Evolutionary conservation across 2,888 invertebrate species (phyloP).

Genomic region (Deroplatys truncata): DNA sequence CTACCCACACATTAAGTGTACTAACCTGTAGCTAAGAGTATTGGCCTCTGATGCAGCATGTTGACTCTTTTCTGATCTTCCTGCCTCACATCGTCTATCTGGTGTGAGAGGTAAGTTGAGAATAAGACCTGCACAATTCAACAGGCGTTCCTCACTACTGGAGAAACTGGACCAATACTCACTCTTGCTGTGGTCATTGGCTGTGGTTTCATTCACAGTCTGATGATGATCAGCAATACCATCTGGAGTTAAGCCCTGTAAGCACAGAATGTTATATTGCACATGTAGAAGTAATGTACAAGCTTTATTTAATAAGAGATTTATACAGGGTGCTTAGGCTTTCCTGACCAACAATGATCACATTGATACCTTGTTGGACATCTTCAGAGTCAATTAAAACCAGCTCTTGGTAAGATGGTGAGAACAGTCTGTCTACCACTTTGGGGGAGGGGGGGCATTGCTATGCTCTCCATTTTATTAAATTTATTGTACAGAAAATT

Average conservation of each 20-base stretch:
- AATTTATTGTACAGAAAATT: too few relatives aligned
- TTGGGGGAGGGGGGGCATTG: too few relatives aligned
- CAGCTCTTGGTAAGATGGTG: too few relatives aligned
- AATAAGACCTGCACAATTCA: constrained; percentile 69
- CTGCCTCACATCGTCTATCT: constrained; percentile 51
- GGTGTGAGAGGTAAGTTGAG: constrained; percentile 67
- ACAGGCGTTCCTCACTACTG: constrained; percentile 70
- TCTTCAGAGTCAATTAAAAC: too few relatives aligned
- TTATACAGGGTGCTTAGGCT: too few relatives aligned
- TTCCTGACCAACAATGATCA: too few relatives aligned
- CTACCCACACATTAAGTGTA: neutral
- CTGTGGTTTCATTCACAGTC: constrained; percentile 59
- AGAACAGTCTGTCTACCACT: too few relatives aligned
- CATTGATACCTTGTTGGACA: too few relatives aligned
- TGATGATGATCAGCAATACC: constrained; percentile 62
- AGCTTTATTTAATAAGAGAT: too few relatives aligned
- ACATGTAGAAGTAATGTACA: too few relatives aligned
- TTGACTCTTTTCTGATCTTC: constrained; percentile 43
- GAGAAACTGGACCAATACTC: constrained; percentile 81
- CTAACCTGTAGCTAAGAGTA: constrained; percentile 63
- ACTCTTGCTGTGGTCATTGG: constrained; percentile 68
- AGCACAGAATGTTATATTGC: constrained; percentile 10
- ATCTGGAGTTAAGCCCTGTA: constrained; percentile 55
- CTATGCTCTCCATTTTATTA: too few relatives aligned
- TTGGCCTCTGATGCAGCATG: constrained; percentile 54